These are phyloP conservation scores for Elephas maximus DNA, from an alignment of 2,113 vertebrate species.

Conservation along the genomic window DNA sequence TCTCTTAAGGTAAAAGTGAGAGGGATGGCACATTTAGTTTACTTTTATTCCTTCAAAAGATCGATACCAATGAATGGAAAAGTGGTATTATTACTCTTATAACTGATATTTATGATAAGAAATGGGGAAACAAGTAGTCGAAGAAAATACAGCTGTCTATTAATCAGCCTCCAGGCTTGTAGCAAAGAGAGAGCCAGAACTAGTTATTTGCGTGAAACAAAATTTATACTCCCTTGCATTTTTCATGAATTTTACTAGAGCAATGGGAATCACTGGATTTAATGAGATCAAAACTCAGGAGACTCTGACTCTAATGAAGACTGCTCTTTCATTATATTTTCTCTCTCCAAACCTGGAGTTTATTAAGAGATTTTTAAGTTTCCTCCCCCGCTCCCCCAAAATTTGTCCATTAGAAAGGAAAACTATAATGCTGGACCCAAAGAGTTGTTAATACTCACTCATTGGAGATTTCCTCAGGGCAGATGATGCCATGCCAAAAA, in stretches of 20 bases:
- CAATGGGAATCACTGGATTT: neutral
- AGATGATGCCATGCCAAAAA: conserved; percentile 96
- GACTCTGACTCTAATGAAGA: conserved; percentile 12
- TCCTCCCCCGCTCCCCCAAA: neutral
- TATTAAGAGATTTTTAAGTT: conserved; percentile 43
- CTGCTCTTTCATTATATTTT: conserved; percentile 25
- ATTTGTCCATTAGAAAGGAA: conserved; percentile 35
- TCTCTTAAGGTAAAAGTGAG: conserved; percentile 20
- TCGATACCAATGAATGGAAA: conserved; percentile 13
- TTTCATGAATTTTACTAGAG: conserved; percentile 63
- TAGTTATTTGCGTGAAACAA: conserved; percentile 52
- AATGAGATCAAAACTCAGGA: conserved; percentile 61
- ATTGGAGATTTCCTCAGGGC: conserved; percentile 97
- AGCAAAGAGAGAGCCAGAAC: neutral
- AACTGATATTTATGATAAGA: conserved; percentile 15
- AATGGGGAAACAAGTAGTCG: conserved; percentile 19
- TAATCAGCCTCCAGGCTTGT: conserved; percentile 27
- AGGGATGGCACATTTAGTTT: conserved; percentile 12
- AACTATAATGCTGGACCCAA: conserved; percentile 66
- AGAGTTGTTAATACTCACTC: conserved; percentile 91
- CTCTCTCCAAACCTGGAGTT: conserved; percentile 24
- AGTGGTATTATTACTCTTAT: conserved; percentile 44
- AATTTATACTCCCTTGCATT: conserved; percentile 26
- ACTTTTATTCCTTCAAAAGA: conserved; percentile 49
- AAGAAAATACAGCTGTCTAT: conserved; percentile 45